phyloP scores from a whole-genome alignment of 2,797 vertebrate species.

The Ctenopoma multispine region DNA sequence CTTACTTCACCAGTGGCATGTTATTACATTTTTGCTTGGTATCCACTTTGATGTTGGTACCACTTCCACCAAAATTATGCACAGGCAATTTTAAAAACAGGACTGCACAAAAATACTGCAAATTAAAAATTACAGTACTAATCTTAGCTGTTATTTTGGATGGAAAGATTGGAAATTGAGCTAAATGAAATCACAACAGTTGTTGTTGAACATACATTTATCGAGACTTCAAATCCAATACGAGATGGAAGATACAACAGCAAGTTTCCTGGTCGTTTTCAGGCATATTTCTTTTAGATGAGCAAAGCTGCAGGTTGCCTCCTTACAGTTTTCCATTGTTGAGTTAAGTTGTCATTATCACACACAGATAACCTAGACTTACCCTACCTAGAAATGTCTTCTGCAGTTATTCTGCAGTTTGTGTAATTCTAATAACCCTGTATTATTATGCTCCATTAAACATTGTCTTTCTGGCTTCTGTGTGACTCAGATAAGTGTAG shows the following conservation, averaged over 20 bases:
- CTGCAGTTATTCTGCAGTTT: background rate
- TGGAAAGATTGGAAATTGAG: no score
- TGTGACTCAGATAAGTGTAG: background rate
- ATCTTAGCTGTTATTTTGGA: no score
- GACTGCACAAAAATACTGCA: background rate
- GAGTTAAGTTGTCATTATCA: background rate
- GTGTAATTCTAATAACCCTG: background rate
- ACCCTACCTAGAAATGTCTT: background rate
- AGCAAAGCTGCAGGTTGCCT: no score
- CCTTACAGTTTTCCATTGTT: no score
- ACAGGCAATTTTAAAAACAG: background rate
- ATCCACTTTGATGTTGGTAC: background rate
- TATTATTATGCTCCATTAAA: background rate
- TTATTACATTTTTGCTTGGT: constrained; percentile 3
- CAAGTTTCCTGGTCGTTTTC: no score
- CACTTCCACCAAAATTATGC: background rate
- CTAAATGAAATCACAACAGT: no score
- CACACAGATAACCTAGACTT: background rate
- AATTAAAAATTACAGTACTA: no score
- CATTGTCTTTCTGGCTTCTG: background rate
- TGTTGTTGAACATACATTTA: no score
- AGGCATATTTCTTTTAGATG: no score
- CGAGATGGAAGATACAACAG: background rate
- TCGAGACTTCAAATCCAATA: background rate
- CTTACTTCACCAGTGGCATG: constrained; percentile 7